Evolutionary conservation across 2,113 vertebrate genomes (phyloP), one percentile per base, ranked within the genome.

Genomic region (Pelodiscus sinensis): DNA sequence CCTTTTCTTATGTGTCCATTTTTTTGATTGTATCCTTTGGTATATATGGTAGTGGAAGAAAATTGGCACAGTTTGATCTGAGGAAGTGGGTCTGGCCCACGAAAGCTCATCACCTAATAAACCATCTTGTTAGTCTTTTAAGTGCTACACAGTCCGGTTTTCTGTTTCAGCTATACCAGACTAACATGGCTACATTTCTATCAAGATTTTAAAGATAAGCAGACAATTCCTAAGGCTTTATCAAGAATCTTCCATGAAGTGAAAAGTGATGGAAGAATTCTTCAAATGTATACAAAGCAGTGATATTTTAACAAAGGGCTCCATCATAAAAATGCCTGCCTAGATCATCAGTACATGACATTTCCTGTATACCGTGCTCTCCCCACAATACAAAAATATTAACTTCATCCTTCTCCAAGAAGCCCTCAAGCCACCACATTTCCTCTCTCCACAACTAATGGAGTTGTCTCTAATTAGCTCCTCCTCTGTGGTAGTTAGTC

Each of bases 231-330:
- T 7, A 19, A 21, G 4, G 8, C 35, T 86, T 84, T 44, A 75
- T 15, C 12, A 93, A 51, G 84, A 93, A 87, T 56, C 11, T 31
- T 80, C 11, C 16, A 38, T 3, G 51, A 2, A 58, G 5, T 13
- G n/a, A 6, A 51, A 92, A 79, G 87, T 27, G 3, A 25, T 75
- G 2, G 16, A 82, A 29, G 55, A 38, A 57, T 65, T 84, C 85
- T 56, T 65, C 75, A 79, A 81, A 84, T 0, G 0, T 15, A 21
- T 19, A 65, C 78, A 57, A 29, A 24, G 25, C 1, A 2, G 18
- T 68, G 2, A 31, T 2, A 35, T 0, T 0, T 29, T 18, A 38
- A 57, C 60, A 85, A 29, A 38, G 0, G 0, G 27, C 27, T 21
- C 56, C 25, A 50, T 38, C 84, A 31, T 84, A 77, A 31, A 56